Percentiles rank a stretch among this genome's conserved stretches.
These are phyloP conservation scores for Cantharis rufa DNA, from an alignment of 2,888 invertebrate species.

Conservation along the genomic window DNA sequence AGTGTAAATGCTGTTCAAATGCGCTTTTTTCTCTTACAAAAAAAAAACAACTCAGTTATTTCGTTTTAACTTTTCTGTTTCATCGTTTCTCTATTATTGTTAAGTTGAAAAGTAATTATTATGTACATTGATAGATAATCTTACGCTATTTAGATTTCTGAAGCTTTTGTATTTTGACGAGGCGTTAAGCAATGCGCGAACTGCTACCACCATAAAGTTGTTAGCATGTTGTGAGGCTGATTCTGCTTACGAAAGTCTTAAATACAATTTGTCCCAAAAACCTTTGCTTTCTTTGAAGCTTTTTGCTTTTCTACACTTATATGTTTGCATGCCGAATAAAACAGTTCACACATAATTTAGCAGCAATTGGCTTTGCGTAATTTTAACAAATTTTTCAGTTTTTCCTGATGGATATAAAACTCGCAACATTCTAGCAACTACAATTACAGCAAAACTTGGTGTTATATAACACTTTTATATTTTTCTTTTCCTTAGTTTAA, in stretches of 20 bases:
- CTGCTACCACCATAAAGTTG: slow-evolving; percentile 55
- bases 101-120: not conserved
- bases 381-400: slow-evolving; percentile 39
- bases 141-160: slow-evolving; percentile 22
- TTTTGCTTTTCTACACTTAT: slow-evolving; percentile 33
- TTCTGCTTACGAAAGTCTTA: slow-evolving; percentile 34
- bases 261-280: slow-evolving; percentile 29
- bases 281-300: slow-evolving; percentile 36
- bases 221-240: slow-evolving; percentile 59
- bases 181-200: slow-evolving; percentile 46
- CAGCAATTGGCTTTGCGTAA: slow-evolving; percentile 33
- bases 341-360: slow-evolving; percentile 29
- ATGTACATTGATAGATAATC: not conserved
- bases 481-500: slow-evolving; percentile 35
- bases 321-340: slow-evolving; percentile 36
- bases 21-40: not conserved
- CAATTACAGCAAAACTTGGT: slow-evolving; percentile 50
- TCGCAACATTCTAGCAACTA: slow-evolving; percentile 61
- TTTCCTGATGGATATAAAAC: slow-evolving; percentile 41
- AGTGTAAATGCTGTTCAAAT: not conserved
- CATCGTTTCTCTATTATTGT: not conserved
- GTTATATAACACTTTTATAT: slow-evolving; percentile 32
- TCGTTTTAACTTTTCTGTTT: not conserved
- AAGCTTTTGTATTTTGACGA: slow-evolving; percentile 35
- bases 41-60: not conserved